These are phyloP conservation scores for Chaenocephalus aceratus DNA, from an alignment of 2,113 vertebrate species.

Conservation along the genomic window DNA sequence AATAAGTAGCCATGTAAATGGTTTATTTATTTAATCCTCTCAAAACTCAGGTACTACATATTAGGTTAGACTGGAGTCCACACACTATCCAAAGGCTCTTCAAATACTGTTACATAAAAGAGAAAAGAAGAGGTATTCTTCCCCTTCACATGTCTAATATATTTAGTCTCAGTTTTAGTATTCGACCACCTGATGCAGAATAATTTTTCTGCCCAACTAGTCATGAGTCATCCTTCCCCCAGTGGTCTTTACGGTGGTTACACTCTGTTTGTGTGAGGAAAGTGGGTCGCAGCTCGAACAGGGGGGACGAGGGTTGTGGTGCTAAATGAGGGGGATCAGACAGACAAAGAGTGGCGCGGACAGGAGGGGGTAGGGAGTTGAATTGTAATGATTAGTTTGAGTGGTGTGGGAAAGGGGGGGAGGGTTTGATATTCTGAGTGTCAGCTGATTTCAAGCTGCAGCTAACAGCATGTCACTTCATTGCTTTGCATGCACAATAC, in stretches of 20 bases:
- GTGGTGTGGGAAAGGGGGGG: neutral
- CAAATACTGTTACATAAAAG: neutral
- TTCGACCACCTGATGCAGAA: conserved; percentile 5
- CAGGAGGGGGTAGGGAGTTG: conserved; percentile 6
- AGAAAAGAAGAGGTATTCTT: neutral
- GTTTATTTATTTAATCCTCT: neutral
- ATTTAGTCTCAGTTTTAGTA: neutral
- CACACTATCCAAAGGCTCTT: neutral
- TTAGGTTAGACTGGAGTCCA: conserved; percentile 1
- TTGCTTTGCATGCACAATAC: conserved; percentile 42
- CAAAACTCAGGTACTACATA: conserved; percentile 1
- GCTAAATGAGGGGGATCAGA: conserved; percentile 17
- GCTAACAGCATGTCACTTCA: conserved; percentile 22
- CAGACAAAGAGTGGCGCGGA: conserved; percentile 17
- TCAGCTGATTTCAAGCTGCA: conserved; percentile 46
- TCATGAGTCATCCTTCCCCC: conserved; percentile 16
- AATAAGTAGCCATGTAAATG: neutral
- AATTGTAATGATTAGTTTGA: conserved; percentile 53
- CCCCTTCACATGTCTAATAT: neutral
- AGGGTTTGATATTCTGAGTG: conserved; percentile 3
- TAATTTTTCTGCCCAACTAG: conserved; percentile 25
- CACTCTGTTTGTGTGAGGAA: conserved; percentile 29
- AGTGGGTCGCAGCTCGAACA: conserved; percentile 55
- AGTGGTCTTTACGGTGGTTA: neutral
- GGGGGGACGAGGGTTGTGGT: conserved; percentile 14